Conservation (phyloP, 1,140 invertebrate species). For the Drosophila repleta region DNA sequence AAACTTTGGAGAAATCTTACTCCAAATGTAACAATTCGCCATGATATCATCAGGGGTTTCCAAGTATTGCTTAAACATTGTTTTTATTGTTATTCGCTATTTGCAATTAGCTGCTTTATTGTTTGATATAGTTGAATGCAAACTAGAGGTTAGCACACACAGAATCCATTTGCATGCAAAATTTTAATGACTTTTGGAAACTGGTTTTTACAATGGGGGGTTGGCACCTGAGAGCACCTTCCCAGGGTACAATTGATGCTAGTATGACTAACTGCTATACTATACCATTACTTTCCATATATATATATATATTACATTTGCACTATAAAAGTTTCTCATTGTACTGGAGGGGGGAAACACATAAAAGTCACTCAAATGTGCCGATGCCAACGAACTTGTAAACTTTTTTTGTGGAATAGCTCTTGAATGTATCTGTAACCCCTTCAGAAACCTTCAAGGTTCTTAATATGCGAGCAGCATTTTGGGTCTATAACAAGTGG, state of each 20-base stretch:
- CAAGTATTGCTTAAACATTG: conserved; percentile 18
- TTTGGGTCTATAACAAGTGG: conserved; percentile 51
- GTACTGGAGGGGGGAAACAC: neutral
- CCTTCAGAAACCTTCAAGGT: conserved; percentile 13
- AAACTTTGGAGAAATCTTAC: conserved; percentile 22
- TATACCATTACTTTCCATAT: neutral
- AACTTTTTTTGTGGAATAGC: conserved; percentile 33
- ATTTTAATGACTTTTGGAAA: conserved; percentile 31
- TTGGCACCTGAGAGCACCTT: neutral
- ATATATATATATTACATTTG: neutral
- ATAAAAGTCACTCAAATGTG: conserved; percentile 3
- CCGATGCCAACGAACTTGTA: conserved; percentile 61
- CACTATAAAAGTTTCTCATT: conserved; percentile 4
- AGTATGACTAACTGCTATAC: conserved; percentile 11
- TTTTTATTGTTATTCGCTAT: conserved; percentile 14
- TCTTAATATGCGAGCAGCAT: conserved; percentile 53
- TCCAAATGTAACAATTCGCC: conserved; percentile 42
- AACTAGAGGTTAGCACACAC: conserved; percentile 13
- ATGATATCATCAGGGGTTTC: conserved; percentile 51
- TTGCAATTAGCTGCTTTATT: conserved; percentile 61
- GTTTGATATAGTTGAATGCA: conserved; percentile 55
- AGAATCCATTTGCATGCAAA: conserved; percentile 48
- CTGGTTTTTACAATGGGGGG: conserved; percentile 29
- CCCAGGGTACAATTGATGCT: conserved; percentile 7
- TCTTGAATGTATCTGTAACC: conserved; percentile 24